A percentile compares a stretch with the other conserved stretches of the same genome.
These are phyloP conservation scores for Motacilla alba DNA, from an alignment of 2,113 vertebrate genomes.

Conservation along the genomic window DNA sequence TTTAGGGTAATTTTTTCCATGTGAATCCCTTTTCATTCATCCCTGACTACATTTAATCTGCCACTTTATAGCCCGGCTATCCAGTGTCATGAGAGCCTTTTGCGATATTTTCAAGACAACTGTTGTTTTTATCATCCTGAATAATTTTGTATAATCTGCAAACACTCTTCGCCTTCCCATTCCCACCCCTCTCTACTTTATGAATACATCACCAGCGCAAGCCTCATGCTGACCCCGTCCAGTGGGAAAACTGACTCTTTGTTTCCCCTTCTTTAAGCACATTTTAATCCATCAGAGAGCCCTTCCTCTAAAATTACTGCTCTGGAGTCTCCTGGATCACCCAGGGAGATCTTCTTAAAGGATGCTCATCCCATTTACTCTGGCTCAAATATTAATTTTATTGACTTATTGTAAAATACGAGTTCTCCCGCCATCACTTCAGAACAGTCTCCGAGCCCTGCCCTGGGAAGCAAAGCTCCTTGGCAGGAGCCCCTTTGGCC, in stretches of 20 bases:
- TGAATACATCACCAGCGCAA: background rate
- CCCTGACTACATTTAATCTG: conserved; percentile 54
- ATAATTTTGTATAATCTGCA: conserved; percentile 43
- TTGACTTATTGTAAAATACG: background rate
- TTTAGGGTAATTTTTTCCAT: conserved; percentile 62
- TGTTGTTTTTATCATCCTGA: conserved; percentile 42
- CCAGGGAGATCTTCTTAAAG: conserved; percentile 36
- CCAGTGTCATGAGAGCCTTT: conserved; percentile 45
- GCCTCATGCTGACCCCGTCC: background rate
- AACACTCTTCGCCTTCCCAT: background rate
- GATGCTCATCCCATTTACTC: background rate
- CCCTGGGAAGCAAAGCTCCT: background rate
- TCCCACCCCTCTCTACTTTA: conserved; percentile 21
- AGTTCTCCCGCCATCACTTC: background rate
- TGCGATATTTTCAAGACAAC: conserved; percentile 48
- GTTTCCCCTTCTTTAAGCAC: conserved; percentile 36
- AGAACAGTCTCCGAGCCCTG: background rate
- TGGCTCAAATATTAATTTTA: background rate
- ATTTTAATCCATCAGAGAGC: conserved; percentile 35
- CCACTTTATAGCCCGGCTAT: conserved; percentile 47
- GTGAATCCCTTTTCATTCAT: conserved; percentile 61
- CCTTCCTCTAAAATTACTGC: conserved; percentile 32
- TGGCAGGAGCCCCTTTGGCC: background rate
- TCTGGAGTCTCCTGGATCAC: conserved; percentile 38
- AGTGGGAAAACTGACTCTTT: conserved; percentile 48